Percentiles rank a stretch among this genome's conserved stretches.
Evolutionary conservation across 2,113 vertebrate genomes (phyloP).

Genomic region (Agapornis roseicollis): DNA sequence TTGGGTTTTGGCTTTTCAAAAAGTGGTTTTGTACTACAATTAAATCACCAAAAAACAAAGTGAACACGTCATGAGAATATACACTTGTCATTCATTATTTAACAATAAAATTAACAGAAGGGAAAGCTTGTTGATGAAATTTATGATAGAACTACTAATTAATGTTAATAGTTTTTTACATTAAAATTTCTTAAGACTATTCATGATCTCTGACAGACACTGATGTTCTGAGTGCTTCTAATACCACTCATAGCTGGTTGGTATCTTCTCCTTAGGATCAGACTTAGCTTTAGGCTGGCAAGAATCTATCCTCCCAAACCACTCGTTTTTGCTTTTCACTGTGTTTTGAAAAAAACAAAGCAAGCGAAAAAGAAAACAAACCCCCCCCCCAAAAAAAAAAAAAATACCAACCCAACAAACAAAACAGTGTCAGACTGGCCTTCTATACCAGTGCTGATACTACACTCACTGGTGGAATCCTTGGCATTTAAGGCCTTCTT

Average conservation of each 20-base stretch:
- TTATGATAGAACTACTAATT: background rate
- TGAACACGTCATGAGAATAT: background rate
- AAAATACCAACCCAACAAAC: too few relatives aligned
- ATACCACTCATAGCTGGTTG: background rate
- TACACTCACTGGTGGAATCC: background rate
- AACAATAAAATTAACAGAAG: background rate
- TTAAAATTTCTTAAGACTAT: background rate
- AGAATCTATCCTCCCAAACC: background rate
- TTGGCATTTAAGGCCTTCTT: background rate
- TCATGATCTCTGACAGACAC: background rate
- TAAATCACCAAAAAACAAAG: background rate
- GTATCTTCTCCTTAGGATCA: background rate
- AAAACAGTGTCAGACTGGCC: background rate
- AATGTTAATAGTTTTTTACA: background rate
- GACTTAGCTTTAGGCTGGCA: background rate
- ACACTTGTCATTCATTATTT: background rate
- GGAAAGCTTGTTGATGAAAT: background rate
- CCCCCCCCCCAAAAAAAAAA: too few relatives aligned
- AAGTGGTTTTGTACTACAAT: background rate
- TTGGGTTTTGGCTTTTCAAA: background rate
- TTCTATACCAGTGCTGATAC: rapidly evolving
- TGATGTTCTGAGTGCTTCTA: background rate
- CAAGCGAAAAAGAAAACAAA: too few relatives aligned
- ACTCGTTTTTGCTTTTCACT: background rate
- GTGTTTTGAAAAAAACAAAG: too few relatives aligned